phyloP scores from a whole-genome alignment of 2,888 invertebrate genomes.

The Papilio gigon region DNA sequence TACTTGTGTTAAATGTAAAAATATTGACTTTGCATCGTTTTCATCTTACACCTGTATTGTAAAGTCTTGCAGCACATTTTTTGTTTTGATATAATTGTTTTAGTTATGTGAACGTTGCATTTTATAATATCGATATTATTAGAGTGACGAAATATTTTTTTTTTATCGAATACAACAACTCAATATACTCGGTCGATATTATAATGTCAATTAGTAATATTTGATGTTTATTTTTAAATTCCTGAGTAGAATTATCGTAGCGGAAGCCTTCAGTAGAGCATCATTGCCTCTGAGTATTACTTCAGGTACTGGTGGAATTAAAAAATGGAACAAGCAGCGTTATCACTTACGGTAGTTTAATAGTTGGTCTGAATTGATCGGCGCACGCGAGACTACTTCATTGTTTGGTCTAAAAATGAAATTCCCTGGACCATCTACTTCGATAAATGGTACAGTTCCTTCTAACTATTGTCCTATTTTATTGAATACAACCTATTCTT shows the following conservation, averaged over 20 bases:
- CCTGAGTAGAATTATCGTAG: constrained; percentile 61
- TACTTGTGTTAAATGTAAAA: constrained; percentile 40
- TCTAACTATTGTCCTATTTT: neutral
- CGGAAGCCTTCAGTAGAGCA: constrained; percentile 64
- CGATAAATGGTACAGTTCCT: neutral
- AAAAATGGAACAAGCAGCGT: constrained; percentile 54
- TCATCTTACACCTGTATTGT: constrained; percentile 58
- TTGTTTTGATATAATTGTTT: constrained; percentile 54
- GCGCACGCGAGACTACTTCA: neutral
- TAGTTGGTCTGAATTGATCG: neutral
- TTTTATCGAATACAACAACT: neutral
- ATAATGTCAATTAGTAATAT: constrained; percentile 2
- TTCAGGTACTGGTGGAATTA: constrained; percentile 97
- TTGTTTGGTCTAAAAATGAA: neutral
- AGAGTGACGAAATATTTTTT: neutral
- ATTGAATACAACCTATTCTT: neutral
- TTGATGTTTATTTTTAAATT: constrained; percentile 44
- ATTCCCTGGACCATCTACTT: neutral
- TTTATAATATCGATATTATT: neutral
- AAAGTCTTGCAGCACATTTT: constrained; percentile 64
- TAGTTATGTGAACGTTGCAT: constrained; percentile 40
- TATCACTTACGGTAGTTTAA: constrained; percentile 40
- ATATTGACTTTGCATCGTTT: constrained; percentile 44
- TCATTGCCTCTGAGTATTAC: constrained; percentile 97
- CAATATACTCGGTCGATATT: neutral